These are phyloP conservation scores for Trigoniulus corallinus DNA, from an alignment of 1,140 invertebrate species.

Conservation along the genomic window DNA sequence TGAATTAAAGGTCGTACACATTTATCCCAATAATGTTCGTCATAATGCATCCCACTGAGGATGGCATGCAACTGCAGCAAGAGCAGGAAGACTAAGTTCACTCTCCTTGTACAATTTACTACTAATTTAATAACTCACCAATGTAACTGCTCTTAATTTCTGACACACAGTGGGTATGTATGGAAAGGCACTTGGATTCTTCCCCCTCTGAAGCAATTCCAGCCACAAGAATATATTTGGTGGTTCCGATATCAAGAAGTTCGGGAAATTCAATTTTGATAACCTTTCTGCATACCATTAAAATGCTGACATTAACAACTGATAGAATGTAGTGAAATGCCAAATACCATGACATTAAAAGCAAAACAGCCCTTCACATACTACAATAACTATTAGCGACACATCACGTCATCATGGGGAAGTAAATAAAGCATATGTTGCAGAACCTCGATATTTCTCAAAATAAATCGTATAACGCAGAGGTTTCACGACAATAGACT, in stretches of 20 bases:
- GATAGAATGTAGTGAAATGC: no score
- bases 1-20: neutral
- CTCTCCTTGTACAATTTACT: neutral
- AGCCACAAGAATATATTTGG: constrained; percentile 52
- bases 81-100: neutral
- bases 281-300: constrained; percentile 31
- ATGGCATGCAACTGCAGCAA: neutral
- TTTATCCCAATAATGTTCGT: neutral
- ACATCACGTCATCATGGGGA: neutral
- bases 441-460: no score
- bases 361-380: neutral
- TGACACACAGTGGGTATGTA: constrained; percentile 42
- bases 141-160: constrained; percentile 50
- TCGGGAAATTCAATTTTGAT: constrained; percentile 40
- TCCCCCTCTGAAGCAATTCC: constrained; percentile 36
- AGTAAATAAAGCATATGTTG: neutral
- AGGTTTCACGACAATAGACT: no score
- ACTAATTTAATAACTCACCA: constrained; percentile 33
- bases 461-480: no score
- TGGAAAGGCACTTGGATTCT: constrained; percentile 39
- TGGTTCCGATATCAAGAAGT: constrained; percentile 38
- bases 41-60: no score
- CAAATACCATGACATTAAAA: constrained; percentile 11
- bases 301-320: no score
- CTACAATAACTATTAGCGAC: neutral